Base-by-base conservation (phyloP, 2,113 vertebrate species). In the Abramis brama region DNA sequence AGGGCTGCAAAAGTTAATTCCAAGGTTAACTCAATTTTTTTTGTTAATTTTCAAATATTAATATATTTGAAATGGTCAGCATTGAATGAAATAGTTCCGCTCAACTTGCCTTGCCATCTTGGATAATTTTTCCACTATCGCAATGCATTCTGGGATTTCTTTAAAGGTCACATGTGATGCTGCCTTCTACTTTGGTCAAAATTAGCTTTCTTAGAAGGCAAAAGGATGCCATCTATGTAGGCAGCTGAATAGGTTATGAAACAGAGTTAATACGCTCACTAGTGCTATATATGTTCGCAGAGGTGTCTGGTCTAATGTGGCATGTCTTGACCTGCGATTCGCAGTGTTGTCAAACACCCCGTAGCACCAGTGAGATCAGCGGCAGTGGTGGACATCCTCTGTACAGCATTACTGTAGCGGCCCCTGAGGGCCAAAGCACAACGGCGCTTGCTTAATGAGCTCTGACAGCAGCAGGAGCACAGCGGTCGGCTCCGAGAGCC, bases 371-470 rank as follows among this genome's bases (percentile, higher is more conserved):
- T 17, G 45, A 50, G 62, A 50, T 25, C 79, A 68, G 27, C 25
- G 7, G 57, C 55, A 62, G 66, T 19, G 21, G 55, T 47, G n/a
- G 70, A 33, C 79, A 64, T 81, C 47, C 27, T 39, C 77, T 43
- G 21, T 5, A 1, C 52, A 66, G 43, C 15, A 45, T 66, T 66
- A 83, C 77, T 62, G 21, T 30, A 60, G 57, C 6, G 47, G 25
- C 64, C 81, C 81, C 80, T 70, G 50, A 86, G 55, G 55, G 9
- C 43, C n/a, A 60, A 45, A 70, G 25, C 81, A 85, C 64, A 55
- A 43, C 25, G 77, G 79, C n/a, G 9, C 36, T 13, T 52, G 33
- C 30, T 62, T 86, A 88, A 88, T 88, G 21, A 88, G 66, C 15
- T 62, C 45, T 74, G 74, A 83, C 87, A 79, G 55, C 33, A 62